phyloP scores from a whole-genome alignment of 2,797 vertebrate genomes.

The Aulostomus chinensis region DNA sequence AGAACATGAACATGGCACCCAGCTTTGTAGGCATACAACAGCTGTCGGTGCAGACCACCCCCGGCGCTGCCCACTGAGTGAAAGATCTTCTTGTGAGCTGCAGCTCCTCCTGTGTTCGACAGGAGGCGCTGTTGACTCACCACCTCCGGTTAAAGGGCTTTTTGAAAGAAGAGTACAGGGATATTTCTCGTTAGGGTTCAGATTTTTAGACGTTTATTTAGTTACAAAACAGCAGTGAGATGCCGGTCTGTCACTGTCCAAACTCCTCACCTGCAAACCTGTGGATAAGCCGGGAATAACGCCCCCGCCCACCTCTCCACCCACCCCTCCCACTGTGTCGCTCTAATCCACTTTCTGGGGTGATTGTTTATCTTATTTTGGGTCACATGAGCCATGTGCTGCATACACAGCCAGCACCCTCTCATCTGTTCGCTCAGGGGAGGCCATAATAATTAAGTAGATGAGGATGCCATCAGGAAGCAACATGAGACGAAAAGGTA shows the following conservation, averaged over 20 bases:
- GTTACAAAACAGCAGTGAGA: neutral
- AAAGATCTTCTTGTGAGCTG: slow-evolving; percentile 3
- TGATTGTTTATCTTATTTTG: slow-evolving; percentile 24
- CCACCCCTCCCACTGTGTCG: slow-evolving; percentile 1
- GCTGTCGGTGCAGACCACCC: slow-evolving; percentile 42
- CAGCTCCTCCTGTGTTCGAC: slow-evolving; percentile 49
- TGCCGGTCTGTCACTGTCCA: slow-evolving; percentile 14
- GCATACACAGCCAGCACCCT: slow-evolving; percentile 15
- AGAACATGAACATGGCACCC: slow-evolving; percentile 31
- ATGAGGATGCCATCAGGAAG: slow-evolving; percentile 48
- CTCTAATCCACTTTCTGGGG: slow-evolving; percentile 27
- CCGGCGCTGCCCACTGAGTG: slow-evolving; percentile 3
- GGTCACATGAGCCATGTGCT: slow-evolving; percentile 2
- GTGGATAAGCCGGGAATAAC: too few species aligned
- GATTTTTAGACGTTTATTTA: neutral
- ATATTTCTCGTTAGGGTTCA: neutral
- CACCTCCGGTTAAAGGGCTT: slow-evolving; percentile 16
- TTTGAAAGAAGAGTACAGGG: neutral
- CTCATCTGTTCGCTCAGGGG: slow-evolving; percentile 53
- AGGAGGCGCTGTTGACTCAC: slow-evolving; percentile 75
- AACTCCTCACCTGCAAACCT: slow-evolving; percentile 7
- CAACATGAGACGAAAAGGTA: slow-evolving; percentile 56
- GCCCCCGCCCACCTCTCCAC: slow-evolving; percentile 14
- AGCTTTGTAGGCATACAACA: slow-evolving; percentile 24
- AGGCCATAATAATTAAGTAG: slow-evolving; percentile 58